Conservation (phyloP, 1,140 invertebrate genomes). For the Euschistus heros region DNA sequence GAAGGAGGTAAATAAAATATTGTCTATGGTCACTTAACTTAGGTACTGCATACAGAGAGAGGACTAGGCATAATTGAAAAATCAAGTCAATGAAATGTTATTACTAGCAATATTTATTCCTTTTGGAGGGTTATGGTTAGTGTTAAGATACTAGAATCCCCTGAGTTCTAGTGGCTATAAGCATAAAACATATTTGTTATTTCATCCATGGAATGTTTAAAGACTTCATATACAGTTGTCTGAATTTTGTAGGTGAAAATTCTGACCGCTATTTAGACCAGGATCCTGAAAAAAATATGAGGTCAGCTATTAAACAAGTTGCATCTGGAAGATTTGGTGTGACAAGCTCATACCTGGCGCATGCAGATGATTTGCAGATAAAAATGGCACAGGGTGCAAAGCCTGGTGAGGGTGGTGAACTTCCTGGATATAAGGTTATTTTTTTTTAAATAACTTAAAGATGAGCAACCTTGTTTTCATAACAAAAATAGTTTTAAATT, state of each 20-base stretch:
- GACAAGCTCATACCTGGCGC: slow-evolving; percentile 89
- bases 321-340: slow-evolving; percentile 97
- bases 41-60: neutral
- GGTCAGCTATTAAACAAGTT: slow-evolving; percentile 82
- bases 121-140: no score
- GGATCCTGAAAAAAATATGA: slow-evolving; percentile 64
- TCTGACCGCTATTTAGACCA: slow-evolving; percentile 69
- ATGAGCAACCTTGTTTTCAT: neutral
- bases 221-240: neutral
- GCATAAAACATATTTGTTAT: no score
- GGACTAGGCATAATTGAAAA: no score
- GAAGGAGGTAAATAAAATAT: slow-evolving; percentile 46
- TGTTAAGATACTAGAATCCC: no score
- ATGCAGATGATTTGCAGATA: slow-evolving; percentile 93
- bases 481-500: neutral
- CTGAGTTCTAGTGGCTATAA: no score
- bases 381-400: slow-evolving; percentile 99
- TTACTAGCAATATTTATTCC: no score
- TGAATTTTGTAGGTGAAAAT: slow-evolving; percentile 60
- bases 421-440: slow-evolving; percentile 68
- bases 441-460: neutral
- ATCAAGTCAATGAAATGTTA: no score
- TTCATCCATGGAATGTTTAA: no score
- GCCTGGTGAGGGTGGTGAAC: slow-evolving; percentile 88
- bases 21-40: neutral